Conservation (phyloP, 2,797 vertebrate genomes). For the Denticeps clupeoides region DNA sequence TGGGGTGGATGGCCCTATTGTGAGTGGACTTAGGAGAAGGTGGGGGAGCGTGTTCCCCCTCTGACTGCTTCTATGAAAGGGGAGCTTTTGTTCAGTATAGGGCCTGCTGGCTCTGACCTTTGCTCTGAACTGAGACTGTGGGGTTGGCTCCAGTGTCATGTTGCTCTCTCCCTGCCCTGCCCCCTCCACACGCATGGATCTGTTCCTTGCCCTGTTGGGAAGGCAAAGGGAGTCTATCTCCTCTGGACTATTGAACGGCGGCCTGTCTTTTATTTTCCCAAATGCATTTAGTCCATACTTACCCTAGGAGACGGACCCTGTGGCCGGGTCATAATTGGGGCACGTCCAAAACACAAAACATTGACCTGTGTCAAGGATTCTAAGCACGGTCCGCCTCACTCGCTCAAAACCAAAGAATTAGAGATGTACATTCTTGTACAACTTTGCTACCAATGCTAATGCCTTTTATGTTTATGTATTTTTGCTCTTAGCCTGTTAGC, state of each 20-base stretch:
- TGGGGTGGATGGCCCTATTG: not conserved
- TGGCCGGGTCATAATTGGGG: too few relatives aligned
- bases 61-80: constrained; percentile 17
- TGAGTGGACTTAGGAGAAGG: not conserved
- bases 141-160: constrained; percentile 22
- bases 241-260: constrained; percentile 13
- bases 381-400: too few relatives aligned
- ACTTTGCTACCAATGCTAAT: too few relatives aligned
- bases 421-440: too few relatives aligned
- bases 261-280: constrained; percentile 19
- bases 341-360: too few relatives aligned
- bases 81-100: constrained; percentile 16
- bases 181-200: constrained; percentile 4
- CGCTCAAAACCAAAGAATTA: too few relatives aligned
- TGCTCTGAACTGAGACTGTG: constrained; percentile 25
- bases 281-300: too few relatives aligned
- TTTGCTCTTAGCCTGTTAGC: too few relatives aligned
- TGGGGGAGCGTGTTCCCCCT: not conserved
- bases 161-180: constrained; percentile 4
- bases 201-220: not conserved
- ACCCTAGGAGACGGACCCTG: too few relatives aligned
- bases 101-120: constrained; percentile 19
- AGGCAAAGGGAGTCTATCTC: not conserved
- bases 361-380: too few relatives aligned
- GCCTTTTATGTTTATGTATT: too few relatives aligned